Evolutionary conservation across 2,113 vertebrate species (phyloP), one percentile per base, ranked within the genome.

Genomic region (Polypterus senegalus): DNA sequence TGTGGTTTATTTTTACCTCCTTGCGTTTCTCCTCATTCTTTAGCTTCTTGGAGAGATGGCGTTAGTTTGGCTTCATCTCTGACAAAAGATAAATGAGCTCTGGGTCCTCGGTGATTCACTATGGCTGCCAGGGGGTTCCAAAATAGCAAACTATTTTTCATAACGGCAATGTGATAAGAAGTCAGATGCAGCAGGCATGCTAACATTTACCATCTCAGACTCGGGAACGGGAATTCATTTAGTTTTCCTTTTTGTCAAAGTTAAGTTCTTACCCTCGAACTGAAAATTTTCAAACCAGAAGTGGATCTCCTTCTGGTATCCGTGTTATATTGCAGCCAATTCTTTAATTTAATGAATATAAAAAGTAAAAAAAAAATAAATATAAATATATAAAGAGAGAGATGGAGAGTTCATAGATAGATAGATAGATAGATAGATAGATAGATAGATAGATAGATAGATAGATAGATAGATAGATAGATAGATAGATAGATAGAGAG

Each of bases 101-200:
- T 87, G 91, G 90, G 92, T 91, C 93, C 89, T 89, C 74, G 82
- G 93, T 89, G 86, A 90, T 92, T 92, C 87, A 88, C 89, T 89
- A 81, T 88, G 88, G 90, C 91, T 97, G 93, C 92, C 91, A 92
- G 92, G 91, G 91, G 92, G 86, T 95, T 97, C 93, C 87, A 95
- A 97, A 97, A 97, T 97, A 97, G 92, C 92, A 97, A 94, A 97
- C 92, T 93, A 97, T 97, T 97, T 95, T 97, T 97, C 94, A 97
- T 92, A 89, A 88, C 88, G 82, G 87, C 90, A 83, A 90, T 88
- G 89, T 91, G 92, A 94, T 91, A 84, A 79, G 87, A 89, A 90
- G 89, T 88, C 83, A 85, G 82, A 88, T 88, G 90, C 89, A 89
- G 89, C 90, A 91, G 92, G 90, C 89, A 84, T 75, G 71, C 87